Evolutionary conservation across 2,888 invertebrate species (phyloP).

Genomic region (Busseola fusca): DNA sequence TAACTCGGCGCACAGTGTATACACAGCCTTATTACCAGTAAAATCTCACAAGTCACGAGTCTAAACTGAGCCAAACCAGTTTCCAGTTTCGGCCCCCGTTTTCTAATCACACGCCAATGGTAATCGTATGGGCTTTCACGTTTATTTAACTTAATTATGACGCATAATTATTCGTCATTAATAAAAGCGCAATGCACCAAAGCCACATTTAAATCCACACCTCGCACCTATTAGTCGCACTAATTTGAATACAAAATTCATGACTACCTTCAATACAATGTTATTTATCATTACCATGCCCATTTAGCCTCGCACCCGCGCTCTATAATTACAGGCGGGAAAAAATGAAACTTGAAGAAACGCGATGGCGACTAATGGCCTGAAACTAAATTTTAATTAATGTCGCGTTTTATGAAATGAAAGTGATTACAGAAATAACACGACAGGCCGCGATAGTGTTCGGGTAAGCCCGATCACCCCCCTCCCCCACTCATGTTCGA

Average conservation of each 20-base stretch:
- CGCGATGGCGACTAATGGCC: slow-evolving; percentile 88
- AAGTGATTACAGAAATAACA: slow-evolving; percentile 88
- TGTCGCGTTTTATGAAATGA: slow-evolving; percentile 88
- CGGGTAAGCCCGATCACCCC: slow-evolving; percentile 68
- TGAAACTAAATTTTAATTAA: slow-evolving; percentile 90
- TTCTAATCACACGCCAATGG: slow-evolving; percentile 83
- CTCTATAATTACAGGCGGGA: slow-evolving; percentile 85
- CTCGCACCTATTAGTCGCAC: slow-evolving; percentile 81
- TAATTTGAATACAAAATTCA: slow-evolving; percentile 89
- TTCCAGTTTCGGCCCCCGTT: slow-evolving; percentile 76
- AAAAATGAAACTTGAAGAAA: slow-evolving; percentile 88
- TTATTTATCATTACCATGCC: slow-evolving; percentile 87
- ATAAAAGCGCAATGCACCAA: slow-evolving; percentile 78
- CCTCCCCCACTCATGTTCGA: slow-evolving; percentile 80
- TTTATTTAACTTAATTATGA: slow-evolving; percentile 55
- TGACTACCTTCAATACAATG: slow-evolving; percentile 84
- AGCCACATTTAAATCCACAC: slow-evolving; percentile 82
- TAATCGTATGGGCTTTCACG: slow-evolving; percentile 60
- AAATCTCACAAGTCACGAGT: slow-evolving; percentile 89
- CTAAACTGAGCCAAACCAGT: slow-evolving; percentile 81
- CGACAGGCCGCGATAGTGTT: slow-evolving; percentile 81
- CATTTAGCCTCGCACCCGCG: slow-evolving; percentile 86
- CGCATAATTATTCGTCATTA: slow-evolving; percentile 74
- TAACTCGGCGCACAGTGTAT: slow-evolving; percentile 86
- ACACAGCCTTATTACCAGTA: slow-evolving; percentile 89